These are phyloP conservation scores for Brotogeris chrysoptera DNA, from an alignment of 2,797 vertebrate species.

Conservation along the genomic window DNA sequence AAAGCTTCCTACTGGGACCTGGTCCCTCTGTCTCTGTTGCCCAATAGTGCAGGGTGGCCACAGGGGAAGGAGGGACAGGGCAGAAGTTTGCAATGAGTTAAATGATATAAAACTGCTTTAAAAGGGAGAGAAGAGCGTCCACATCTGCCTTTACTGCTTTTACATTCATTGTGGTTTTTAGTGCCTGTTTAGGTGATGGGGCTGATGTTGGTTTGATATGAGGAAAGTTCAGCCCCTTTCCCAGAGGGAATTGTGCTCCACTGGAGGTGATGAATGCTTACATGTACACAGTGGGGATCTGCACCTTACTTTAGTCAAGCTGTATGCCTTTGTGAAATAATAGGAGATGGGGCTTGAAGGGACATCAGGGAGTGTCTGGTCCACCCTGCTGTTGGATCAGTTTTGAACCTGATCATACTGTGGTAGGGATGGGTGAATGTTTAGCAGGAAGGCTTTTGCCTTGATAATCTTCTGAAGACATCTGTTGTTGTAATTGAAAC, in stretches of 20 bases:
- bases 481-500: background rate
- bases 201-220: background rate
- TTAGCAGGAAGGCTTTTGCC: background rate
- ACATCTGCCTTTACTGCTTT: background rate
- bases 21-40: background rate
- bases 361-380: accelerated
- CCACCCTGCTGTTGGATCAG: background rate
- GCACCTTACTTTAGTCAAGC: background rate
- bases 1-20: background rate
- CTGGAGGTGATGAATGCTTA: background rate
- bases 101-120: background rate
- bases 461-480: background rate
- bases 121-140: background rate
- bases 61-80: accelerated
- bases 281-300: background rate
- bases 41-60: background rate
- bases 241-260: background rate
- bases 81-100: background rate
- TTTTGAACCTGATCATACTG: background rate
- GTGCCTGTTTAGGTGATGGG: background rate
- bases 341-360: background rate
- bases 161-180: background rate
- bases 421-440: background rate
- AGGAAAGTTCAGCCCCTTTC: background rate
- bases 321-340: background rate